Percentiles rank a stretch among this genome's conserved stretches.
These are phyloP conservation scores for Oreochromis aureus DNA, from an alignment of 2,113 vertebrate genomes.

Conservation along the genomic window DNA sequence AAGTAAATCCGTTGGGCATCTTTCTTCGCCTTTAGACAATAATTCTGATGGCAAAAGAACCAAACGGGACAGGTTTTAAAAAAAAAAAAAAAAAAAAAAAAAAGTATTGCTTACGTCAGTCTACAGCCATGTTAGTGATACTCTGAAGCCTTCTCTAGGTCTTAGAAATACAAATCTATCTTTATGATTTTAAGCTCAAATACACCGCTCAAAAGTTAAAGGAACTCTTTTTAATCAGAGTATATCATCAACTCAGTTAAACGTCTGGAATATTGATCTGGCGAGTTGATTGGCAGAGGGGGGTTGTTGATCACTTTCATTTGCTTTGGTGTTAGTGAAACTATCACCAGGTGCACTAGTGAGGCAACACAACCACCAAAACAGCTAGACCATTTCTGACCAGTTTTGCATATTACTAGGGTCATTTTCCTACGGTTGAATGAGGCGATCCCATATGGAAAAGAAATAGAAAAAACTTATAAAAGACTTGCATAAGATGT, in stretches of 20 bases:
- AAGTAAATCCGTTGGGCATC: no score
- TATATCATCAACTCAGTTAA: neutral
- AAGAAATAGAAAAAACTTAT: no score
- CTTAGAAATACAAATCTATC: neutral
- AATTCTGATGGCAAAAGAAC: no score
- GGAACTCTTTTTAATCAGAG: neutral
- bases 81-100: no score
- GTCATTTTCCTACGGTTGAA: neutral
- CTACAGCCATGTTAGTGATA: neutral
- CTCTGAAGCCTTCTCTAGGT: rapidly evolving
- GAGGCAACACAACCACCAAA: neutral
- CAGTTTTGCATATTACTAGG: neutral
- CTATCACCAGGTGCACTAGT: neutral
- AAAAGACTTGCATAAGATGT: no score
- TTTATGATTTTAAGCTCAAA: neutral
- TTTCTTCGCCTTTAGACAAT: no score
- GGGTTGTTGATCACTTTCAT: neutral
- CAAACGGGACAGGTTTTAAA: no score
- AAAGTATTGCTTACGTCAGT: neutral
- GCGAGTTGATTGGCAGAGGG: neutral
- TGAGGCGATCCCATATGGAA: neutral
- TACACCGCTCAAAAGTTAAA: neutral
- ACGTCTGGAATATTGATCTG: neutral
- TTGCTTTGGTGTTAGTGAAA: neutral
- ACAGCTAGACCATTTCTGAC: neutral